Percentiles rank a stretch among this genome's conserved stretches.
These are phyloP conservation scores for Adelognathus sp. DNA, from an alignment of 2,888 invertebrate species.

Conservation along the genomic window DNA sequence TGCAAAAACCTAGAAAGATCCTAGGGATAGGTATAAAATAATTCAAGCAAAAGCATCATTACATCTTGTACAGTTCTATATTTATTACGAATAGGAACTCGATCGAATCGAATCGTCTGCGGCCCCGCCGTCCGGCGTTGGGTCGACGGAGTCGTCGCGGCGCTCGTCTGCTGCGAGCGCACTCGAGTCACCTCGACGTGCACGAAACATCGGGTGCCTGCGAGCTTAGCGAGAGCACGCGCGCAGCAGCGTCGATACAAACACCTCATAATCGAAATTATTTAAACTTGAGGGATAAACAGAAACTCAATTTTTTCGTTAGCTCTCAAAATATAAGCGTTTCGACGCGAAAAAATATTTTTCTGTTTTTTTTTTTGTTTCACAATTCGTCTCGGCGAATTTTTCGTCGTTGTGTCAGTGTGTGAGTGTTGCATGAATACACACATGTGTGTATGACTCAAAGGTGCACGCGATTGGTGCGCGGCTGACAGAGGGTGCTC, in stretches of 20 bases:
- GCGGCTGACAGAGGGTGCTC: conserved; percentile 45
- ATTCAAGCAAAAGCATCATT: no score
- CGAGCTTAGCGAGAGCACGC: neutral
- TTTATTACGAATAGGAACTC: no score
- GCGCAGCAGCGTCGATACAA: neutral
- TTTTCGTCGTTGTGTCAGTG: conserved; percentile 15
- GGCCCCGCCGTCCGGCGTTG: neutral
- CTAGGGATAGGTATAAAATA: no score
- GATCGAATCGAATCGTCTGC: neutral
- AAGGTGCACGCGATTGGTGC: conserved; percentile 24
- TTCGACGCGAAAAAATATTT: no score
- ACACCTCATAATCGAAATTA: neutral
- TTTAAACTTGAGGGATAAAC: neutral
- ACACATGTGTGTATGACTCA: neutral
- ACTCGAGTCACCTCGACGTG: conserved; percentile 23
- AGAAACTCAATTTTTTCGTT: no score
- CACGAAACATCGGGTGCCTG: conserved; percentile 50
- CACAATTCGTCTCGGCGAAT: neutral
- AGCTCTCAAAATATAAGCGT: no score
- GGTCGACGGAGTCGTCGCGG: conserved; percentile 34
- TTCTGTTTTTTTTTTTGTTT: neutral
- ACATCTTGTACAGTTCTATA: no score
- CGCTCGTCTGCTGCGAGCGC: conserved; percentile 42
- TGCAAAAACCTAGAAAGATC: no score
- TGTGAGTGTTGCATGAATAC: neutral